These are phyloP conservation scores for Hydrochoerus hydrochaeris DNA, from an alignment of 2,113 vertebrate genomes.

Conservation along the genomic window DNA sequence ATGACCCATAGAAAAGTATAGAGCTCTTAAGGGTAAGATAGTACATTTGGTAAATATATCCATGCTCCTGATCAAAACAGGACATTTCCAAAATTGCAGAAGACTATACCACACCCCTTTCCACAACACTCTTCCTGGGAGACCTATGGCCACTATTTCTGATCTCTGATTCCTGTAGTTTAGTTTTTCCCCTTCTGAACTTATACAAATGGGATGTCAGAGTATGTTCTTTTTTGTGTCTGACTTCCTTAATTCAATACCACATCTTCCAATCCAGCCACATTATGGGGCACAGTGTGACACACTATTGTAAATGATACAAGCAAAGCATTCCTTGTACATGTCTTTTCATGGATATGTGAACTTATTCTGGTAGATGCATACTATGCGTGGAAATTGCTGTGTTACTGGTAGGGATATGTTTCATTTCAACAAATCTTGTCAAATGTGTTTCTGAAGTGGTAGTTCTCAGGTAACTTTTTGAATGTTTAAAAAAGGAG, in stretches of 20 bases:
- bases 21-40: not conserved
- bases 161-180: not conserved
- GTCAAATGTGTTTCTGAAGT: conserved; percentile 10
- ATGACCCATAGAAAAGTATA: not conserved
- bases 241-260: not conserved
- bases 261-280: not conserved
- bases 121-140: accelerated
- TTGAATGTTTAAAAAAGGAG: not conserved
- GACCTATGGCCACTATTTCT: too few relatives aligned
- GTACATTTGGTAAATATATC: not conserved
- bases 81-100: not conserved
- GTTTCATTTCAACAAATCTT: not conserved
- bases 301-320: not conserved
- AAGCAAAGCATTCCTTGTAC: not conserved
- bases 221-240: not conserved
- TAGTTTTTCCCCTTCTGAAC: not conserved
- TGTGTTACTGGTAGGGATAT: not conserved
- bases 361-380: not conserved
- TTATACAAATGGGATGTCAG: not conserved
- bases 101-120: not conserved
- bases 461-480: not conserved
- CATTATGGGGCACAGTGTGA: too few relatives aligned
- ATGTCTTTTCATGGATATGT: not conserved
- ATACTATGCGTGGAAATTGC: not conserved
- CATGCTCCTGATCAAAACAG: not conserved